Evolutionary conservation across 2,113 vertebrate species (phyloP).

Genomic region (Sinosuthora webbiana): DNA sequence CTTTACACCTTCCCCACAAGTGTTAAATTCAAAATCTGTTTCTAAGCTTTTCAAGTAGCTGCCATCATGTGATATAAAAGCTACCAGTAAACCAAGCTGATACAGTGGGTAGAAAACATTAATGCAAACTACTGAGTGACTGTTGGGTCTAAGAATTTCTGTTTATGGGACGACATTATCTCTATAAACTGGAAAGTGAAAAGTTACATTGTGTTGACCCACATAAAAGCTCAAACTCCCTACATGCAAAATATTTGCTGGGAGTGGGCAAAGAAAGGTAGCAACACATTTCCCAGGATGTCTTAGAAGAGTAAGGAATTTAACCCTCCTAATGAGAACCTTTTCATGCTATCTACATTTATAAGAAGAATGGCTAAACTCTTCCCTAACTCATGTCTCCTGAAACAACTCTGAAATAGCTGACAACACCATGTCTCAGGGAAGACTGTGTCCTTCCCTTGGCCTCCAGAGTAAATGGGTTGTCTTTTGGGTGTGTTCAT

Average conservation of each 20-base stretch:
- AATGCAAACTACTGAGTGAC: not conserved
- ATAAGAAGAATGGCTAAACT: not conserved
- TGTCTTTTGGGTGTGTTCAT: not conserved
- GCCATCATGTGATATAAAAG: not conserved
- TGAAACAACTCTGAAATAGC: not conserved
- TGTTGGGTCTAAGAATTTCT: not conserved
- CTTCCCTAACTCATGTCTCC: not conserved
- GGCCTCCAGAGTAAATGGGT: not conserved
- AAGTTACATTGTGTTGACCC: not conserved
- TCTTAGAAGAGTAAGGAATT: not conserved
- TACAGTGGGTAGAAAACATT: not conserved
- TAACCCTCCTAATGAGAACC: not conserved
- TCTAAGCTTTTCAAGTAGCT: not conserved
- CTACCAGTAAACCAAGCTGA: not conserved
- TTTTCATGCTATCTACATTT: not conserved
- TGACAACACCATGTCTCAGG: not conserved
- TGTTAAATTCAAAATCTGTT: slow-evolving; percentile 28
- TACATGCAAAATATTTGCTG: not conserved
- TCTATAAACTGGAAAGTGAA: not conserved
- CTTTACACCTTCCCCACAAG: not conserved
- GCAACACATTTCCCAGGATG: not conserved
- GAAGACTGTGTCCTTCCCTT: not conserved
- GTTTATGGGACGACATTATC: not conserved
- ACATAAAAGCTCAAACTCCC: not conserved
- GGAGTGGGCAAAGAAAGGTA: not conserved